Conservation (phyloP, 2,113 vertebrate species). For the Triplophysa rosa region DNA sequence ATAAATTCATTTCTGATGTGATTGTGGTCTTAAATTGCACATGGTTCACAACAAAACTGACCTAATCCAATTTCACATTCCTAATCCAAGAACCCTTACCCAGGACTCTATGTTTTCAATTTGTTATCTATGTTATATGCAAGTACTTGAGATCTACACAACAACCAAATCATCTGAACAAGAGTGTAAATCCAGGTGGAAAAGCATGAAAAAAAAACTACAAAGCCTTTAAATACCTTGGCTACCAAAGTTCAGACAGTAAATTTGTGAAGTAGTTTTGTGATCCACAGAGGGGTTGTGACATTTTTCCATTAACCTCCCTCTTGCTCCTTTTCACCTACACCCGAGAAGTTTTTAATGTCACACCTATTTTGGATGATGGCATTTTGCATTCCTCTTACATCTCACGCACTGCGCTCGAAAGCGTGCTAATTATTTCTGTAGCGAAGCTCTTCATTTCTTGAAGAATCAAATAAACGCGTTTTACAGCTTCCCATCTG, state of each 20-base stretch:
- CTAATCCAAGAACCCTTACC: conserved; percentile 8
- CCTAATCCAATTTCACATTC: background rate
- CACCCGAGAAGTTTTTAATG: conserved; percentile 16
- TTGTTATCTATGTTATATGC: background rate
- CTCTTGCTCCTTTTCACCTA: conserved; percentile 5
- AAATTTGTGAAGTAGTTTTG: conserved; percentile 31
- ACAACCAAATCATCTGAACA: too few relatives aligned
- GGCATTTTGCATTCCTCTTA: background rate
- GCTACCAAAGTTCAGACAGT: background rate
- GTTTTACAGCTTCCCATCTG: conserved; percentile 10
- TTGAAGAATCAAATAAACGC: background rate
- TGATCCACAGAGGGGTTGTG: conserved; percentile 28
- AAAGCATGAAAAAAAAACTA: too few relatives aligned
- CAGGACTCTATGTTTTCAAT: conserved; percentile 8
- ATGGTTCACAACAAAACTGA: too few relatives aligned
- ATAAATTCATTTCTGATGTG: too few relatives aligned
- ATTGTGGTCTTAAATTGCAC: too few relatives aligned
- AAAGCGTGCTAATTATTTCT: conserved; percentile 19
- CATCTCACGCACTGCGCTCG: background rate
- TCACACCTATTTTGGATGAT: conserved; percentile 13
- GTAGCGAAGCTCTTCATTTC: background rate
- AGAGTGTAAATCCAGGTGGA: too few relatives aligned
- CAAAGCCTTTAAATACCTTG: background rate
- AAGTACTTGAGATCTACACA: too few relatives aligned
- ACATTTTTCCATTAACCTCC: conserved; percentile 30